Evolutionary conservation across 2,113 vertebrate genomes (phyloP).

Genomic region (Pontoporia blainvillei): DNA sequence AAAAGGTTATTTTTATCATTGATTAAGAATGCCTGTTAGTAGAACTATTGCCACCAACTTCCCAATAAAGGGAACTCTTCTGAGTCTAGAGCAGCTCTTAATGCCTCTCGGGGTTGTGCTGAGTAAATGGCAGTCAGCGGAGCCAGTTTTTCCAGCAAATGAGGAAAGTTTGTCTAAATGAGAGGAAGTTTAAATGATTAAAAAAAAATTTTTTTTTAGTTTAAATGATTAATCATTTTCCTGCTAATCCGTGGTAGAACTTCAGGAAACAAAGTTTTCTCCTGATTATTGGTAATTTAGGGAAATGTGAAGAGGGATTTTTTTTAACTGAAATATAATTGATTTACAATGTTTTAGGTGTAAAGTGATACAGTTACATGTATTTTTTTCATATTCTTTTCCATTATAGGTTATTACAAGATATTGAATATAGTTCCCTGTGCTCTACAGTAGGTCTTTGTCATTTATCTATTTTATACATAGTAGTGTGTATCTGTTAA

Average conservation of each 20-base stretch:
- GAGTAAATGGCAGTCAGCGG: not conserved
- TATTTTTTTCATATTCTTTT: not conserved
- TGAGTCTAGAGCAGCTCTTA: too few relatives aligned
- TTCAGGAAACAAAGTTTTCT: not conserved
- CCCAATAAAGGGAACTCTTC: not conserved
- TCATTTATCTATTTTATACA: not conserved
- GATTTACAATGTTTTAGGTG: not conserved
- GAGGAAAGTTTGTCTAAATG: not conserved
- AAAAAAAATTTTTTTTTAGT: not conserved
- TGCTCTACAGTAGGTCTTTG: not conserved
- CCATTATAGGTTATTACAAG: not conserved
- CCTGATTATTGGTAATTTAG: not conserved
- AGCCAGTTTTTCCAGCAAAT: not conserved
- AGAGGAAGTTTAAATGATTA: not conserved
- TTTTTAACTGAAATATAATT: not conserved
- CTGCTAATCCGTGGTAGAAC: not conserved
- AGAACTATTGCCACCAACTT: not conserved
- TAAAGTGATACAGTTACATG: not conserved
- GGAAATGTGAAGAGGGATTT: not conserved
- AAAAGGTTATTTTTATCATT: constrained; percentile 72
- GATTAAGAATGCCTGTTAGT: constrained; percentile 53
- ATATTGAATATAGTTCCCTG: not conserved
- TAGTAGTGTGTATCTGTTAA: not conserved
- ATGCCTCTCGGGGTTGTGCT: not conserved
- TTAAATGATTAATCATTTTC: constrained; percentile 8